Conservation (phyloP, 1,140 invertebrate genomes). For the Meloidogyne floridensis region DNA sequence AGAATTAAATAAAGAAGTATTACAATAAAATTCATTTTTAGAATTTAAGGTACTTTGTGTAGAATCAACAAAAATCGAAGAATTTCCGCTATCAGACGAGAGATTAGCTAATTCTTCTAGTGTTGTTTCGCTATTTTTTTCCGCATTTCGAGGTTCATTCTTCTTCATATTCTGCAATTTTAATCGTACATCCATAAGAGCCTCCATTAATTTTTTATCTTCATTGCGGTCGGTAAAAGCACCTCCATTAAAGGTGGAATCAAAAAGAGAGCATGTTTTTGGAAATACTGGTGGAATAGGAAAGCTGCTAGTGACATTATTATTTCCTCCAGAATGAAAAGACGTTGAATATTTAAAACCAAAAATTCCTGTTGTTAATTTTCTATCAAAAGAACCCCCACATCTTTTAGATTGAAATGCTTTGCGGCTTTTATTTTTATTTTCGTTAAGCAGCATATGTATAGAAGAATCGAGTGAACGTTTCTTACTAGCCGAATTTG, state of each 20-base stretch:
- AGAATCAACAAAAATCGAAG: slow-evolving; percentile 17
- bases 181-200: slow-evolving; percentile 8
- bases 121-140: background rate
- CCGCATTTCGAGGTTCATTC: background rate
- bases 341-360: slow-evolving; percentile 1
- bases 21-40: background rate
- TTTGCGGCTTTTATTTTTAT: slow-evolving; percentile 13
- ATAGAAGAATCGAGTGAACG: background rate
- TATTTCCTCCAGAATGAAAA: background rate
- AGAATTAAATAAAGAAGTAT: background rate
- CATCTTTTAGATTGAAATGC: slow-evolving; percentile 11
- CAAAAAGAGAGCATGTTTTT: slow-evolving; percentile 39
- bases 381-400: background rate
- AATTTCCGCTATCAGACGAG: slow-evolving; percentile 31
- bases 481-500: background rate
- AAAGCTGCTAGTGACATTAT: slow-evolving; percentile 11
- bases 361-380: slow-evolving; percentile 7
- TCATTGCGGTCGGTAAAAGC: slow-evolving; percentile 26
- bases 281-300: slow-evolving; percentile 39
- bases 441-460: background rate
- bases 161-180: background rate
- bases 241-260: slow-evolving; percentile 35
- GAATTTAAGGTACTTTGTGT: background rate
- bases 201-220: slow-evolving; percentile 35
- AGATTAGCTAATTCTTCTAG: background rate